Evolutionary conservation across 2,797 vertebrate genomes (phyloP).

Genomic region (Malacoctenus gilli): DNA sequence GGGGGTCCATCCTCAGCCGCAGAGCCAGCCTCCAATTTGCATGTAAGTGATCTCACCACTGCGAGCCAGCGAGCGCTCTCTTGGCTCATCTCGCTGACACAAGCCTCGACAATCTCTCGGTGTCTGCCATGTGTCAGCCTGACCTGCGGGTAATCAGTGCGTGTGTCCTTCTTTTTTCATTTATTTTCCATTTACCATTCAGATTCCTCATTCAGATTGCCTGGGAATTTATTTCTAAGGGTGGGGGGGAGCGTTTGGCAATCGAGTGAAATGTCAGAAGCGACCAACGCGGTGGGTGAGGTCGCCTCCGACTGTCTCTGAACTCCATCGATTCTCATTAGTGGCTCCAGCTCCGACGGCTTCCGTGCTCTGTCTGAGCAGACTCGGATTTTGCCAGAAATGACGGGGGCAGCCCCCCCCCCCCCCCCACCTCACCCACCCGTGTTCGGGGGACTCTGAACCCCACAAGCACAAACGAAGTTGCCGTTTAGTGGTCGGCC

Average conservation of each 20-base stretch:
- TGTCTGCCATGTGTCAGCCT: conserved; percentile 22
- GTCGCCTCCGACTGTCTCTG: conserved; percentile 71
- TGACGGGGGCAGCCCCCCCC: conserved; percentile 15
- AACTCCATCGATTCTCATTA: conserved; percentile 81
- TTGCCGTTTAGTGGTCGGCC: no score
- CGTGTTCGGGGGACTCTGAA: conserved; percentile 52
- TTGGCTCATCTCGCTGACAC: conserved; percentile 19
- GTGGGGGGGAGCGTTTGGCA: conserved; percentile 70
- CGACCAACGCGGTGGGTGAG: conserved; percentile 69
- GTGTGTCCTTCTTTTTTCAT: conserved; percentile 6
- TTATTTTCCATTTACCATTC: conserved; percentile 34
- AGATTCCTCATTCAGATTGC: conserved; percentile 62
- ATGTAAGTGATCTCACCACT: conserved; percentile 80
- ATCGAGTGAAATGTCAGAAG: conserved; percentile 77
- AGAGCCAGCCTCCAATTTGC: conserved; percentile 87
- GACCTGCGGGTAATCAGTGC: conserved; percentile 30
- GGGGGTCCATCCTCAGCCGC: conserved; percentile 84
- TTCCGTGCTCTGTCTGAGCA: conserved; percentile 56
- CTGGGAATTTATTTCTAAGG: conserved; percentile 66
- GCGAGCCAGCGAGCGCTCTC: conserved; percentile 24
- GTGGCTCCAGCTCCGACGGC: conserved; percentile 70
- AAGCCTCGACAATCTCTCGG: conserved; percentile 32
- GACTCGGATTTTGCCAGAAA: conserved; percentile 67
- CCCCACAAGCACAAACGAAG: conserved; percentile 31
- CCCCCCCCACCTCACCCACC: no score